These are phyloP conservation scores for Agrochola lota DNA, from an alignment of 2,888 invertebrate genomes.

Conservation along the genomic window DNA sequence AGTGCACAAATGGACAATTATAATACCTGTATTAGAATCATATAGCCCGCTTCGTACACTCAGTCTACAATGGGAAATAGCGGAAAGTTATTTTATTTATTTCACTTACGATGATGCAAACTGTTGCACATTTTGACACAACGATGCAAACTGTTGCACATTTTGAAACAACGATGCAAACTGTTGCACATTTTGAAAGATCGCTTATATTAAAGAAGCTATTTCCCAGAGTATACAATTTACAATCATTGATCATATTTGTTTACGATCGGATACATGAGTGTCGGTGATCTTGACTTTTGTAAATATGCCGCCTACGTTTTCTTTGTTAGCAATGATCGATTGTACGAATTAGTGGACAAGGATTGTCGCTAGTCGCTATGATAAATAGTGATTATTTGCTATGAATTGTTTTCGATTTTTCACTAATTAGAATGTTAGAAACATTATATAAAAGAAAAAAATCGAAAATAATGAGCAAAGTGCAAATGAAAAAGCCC, in stretches of 20 bases:
- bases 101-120: conserved; percentile 43
- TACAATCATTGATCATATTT: conserved; percentile 51
- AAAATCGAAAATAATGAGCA: conserved; percentile 1
- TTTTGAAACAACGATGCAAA: too few relatives aligned
- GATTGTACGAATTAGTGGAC: neutral
- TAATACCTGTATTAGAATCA: conserved; percentile 81
- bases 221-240: conserved; percentile 63
- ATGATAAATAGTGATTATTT: too few relatives aligned
- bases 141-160: too few relatives aligned
- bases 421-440: neutral
- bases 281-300: conserved; percentile 2
- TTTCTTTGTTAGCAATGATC: conserved; percentile 40
- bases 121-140: conserved; percentile 49
- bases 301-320: conserved; percentile 33
- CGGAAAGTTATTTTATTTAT: conserved; percentile 17
- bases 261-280: conserved; percentile 49
- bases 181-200: neutral
- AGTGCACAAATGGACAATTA: conserved; percentile 83
- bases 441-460: neutral
- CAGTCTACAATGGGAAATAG: conserved; percentile 65
- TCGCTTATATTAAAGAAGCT: conserved; percentile 42
- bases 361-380: neutral
- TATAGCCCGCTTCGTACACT: conserved; percentile 66
- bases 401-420: neutral
- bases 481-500: neutral